Evolutionary conservation across 2,888 invertebrate species (phyloP).

Genomic region (Kryphioiulus occultus): DNA sequence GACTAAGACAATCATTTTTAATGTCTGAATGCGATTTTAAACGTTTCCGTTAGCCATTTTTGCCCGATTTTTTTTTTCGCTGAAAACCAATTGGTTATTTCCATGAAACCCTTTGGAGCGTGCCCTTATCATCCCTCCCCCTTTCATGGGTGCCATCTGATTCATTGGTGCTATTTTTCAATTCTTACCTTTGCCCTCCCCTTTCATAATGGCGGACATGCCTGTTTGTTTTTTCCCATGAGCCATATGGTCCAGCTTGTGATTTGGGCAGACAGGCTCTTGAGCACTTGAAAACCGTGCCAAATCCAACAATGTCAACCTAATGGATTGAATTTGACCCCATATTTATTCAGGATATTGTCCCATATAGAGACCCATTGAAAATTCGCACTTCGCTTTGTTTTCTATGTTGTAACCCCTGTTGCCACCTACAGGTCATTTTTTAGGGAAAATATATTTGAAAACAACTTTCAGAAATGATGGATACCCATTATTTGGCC

Average conservation of each 20-base stretch:
- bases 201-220: neutral
- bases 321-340: slow-evolving; percentile 31
- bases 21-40: slow-evolving; percentile 9
- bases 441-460: neutral
- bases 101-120: neutral
- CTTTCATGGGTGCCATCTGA: neutral
- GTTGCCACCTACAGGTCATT: neutral
- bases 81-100: slow-evolving; percentile 3
- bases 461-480: neutral
- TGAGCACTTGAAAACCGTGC: slow-evolving; percentile 20
- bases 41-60: slow-evolving; percentile 26
- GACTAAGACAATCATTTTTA: slow-evolving; percentile 18
- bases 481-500: neutral
- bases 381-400: neutral
- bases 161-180: slow-evolving; percentile 25
- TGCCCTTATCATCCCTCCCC: neutral
- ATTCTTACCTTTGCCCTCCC: neutral
- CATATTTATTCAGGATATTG: slow-evolving; percentile 2
- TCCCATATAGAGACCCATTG: neutral
- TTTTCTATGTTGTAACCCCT: neutral
- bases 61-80: neutral
- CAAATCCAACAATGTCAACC: neutral
- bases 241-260: neutral
- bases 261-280: neutral
- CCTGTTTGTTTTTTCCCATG: neutral